Evolutionary conservation across 2,888 invertebrate genomes (phyloP).

Genomic region (Pollenia labialis): DNA sequence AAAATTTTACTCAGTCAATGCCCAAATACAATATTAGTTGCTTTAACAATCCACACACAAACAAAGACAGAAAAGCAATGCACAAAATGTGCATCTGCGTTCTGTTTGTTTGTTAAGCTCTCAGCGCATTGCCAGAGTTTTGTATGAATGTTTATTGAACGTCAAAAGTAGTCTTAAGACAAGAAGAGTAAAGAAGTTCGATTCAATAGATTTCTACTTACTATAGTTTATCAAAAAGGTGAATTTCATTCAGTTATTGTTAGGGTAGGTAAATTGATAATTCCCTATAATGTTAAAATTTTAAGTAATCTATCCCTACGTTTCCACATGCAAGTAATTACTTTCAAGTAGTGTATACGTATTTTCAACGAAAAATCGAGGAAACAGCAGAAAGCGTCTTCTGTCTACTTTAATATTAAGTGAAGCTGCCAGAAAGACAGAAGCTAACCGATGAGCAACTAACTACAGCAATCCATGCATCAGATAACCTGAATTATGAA

Average conservation of each 20-base stretch:
- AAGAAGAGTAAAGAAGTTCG: constrained; percentile 47
- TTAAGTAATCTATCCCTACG: neutral
- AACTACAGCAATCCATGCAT: too few relatives aligned
- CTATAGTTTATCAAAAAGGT: constrained; percentile 53
- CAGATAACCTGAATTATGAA: too few relatives aligned
- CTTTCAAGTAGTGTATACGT: too few relatives aligned
- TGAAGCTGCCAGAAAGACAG: too few relatives aligned
- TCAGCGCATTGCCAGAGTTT: constrained; percentile 13
- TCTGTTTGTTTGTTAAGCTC: constrained; percentile 21
- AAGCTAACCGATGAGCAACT: too few relatives aligned
- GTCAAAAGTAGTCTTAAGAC: neutral
- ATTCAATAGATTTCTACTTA: constrained; percentile 46
- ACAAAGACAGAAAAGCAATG: neutral
- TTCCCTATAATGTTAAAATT: neutral
- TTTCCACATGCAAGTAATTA: too few relatives aligned
- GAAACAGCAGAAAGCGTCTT: too few relatives aligned
- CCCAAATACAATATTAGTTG: constrained; percentile 22
- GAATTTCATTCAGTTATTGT: constrained; percentile 58
- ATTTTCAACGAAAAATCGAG: too few relatives aligned
- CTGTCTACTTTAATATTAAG: too few relatives aligned
- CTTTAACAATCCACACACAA: neutral
- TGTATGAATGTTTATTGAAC: neutral
- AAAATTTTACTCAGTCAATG: constrained; percentile 51
- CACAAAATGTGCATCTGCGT: constrained; percentile 60
- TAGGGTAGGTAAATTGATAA: constrained; percentile 22